Evolutionary conservation across 30 jellyfish, hydroid and myxozoan genomes (phyloP).

Genomic region (Chironex yamaguchii): DNA sequence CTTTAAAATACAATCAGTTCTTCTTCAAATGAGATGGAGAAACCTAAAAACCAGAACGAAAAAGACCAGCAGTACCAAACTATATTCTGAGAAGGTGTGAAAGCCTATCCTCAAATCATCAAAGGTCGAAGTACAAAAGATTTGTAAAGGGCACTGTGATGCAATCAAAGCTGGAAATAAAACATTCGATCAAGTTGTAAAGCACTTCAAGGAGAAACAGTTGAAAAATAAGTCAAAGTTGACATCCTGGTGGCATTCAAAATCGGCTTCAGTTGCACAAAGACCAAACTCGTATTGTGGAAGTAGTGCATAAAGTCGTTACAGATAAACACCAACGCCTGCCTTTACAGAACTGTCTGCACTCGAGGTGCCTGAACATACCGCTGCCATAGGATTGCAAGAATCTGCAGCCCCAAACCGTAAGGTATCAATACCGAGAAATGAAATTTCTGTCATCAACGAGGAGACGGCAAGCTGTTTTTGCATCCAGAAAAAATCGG

Average conservation of each 20-base stretch:
- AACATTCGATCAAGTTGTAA: neutral
- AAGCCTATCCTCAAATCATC: no score
- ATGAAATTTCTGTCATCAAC: neutral
- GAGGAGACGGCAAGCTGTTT: neutral
- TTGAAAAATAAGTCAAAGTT: neutral
- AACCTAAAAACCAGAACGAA: no score
- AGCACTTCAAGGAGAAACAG: conserved; percentile 1
- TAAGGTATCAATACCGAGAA: neutral
- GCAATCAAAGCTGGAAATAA: neutral
- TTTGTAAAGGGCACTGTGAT: neutral
- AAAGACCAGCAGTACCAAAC: no score
- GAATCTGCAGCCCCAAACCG: neutral
- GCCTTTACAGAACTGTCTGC: neutral
- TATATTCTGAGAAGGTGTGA: no score
- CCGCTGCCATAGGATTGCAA: conserved; percentile 1
- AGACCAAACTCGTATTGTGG: neutral
- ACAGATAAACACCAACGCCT: neutral
- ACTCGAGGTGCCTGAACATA: neutral
- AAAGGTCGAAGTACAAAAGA: neutral
- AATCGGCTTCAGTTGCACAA: neutral
- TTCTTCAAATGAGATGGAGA: no score
- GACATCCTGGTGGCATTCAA: neutral
- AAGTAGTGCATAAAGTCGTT: neutral
- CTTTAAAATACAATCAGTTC: no score
- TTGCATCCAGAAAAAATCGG: neutral